phyloP scores from a whole-genome alignment of 2,113 vertebrate genomes.

The Trematocara variabile region DNA sequence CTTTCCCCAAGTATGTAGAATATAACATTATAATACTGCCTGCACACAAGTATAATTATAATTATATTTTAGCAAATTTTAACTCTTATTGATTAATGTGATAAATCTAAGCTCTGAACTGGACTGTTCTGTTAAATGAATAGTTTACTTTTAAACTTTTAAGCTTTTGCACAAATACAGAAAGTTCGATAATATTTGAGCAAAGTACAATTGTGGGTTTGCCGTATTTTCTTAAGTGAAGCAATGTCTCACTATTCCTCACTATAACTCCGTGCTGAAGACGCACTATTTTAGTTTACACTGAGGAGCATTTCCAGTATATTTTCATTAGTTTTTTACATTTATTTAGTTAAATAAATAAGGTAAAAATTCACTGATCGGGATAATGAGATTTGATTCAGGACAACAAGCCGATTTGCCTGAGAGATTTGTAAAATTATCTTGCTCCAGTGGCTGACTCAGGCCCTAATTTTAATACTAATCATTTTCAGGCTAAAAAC shows the following conservation, averaged over 20 bases:
- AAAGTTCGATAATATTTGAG: background rate
- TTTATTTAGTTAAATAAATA: background rate
- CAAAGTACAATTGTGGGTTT: background rate
- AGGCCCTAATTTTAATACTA: background rate
- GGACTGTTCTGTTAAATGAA: background rate
- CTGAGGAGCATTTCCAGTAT: background rate
- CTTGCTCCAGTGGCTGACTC: background rate
- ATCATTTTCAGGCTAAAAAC: background rate
- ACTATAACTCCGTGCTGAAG: background rate
- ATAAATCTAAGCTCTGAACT: background rate
- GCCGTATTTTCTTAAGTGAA: background rate
- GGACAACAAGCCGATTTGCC: background rate
- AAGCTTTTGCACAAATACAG: background rate
- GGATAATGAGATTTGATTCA: background rate
- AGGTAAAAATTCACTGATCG: background rate
- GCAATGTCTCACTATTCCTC: background rate
- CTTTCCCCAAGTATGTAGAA: rapidly evolving
- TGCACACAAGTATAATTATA: background rate
- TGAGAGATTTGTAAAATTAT: background rate
- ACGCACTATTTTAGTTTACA: background rate
- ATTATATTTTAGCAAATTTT: background rate
- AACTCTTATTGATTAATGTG: background rate
- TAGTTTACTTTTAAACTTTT: background rate
- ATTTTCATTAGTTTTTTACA: background rate
- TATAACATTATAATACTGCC: background rate